Conservation (phyloP, 2,888 invertebrate species). For the Acanthosepion pharaonis region DNA sequence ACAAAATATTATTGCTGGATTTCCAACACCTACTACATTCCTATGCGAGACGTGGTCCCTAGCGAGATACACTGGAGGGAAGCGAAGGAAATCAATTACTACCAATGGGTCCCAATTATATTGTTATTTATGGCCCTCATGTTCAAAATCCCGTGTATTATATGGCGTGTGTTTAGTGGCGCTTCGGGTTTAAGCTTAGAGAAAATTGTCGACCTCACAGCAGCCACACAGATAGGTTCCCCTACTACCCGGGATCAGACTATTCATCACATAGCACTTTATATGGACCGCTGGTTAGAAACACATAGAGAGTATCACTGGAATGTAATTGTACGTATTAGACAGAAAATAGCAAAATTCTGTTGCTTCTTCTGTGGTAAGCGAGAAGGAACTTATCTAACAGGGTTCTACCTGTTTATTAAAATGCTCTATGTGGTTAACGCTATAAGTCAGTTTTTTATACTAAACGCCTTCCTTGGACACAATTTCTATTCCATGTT, state of each 20-base stretch:
- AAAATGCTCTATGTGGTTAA: conserved; percentile 66
- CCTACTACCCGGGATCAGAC: conserved; percentile 63
- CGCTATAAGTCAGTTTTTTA: conserved; percentile 67
- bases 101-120: conserved; percentile 75
- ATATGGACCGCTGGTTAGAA: conserved; percentile 68
- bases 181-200: conserved; percentile 68
- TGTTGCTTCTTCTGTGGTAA: conserved; percentile 66
- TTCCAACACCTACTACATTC: conserved; percentile 71
- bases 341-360: conserved; percentile 62
- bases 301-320: conserved; percentile 65
- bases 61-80: conserved; percentile 60
- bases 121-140: conserved; percentile 76
- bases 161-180: conserved; percentile 75
- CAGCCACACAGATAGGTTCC: conserved; percentile 63
- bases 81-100: conserved; percentile 67
- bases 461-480: conserved; percentile 68
- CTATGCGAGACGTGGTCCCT: conserved; percentile 66
- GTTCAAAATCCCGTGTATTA: conserved; percentile 76
- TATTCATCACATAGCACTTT: conserved; percentile 62
- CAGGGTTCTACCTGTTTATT: conserved; percentile 67
- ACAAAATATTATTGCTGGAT: conserved; percentile 71
- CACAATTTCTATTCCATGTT: conserved; percentile 65
- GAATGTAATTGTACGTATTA: conserved; percentile 64
- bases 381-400: conserved; percentile 67
- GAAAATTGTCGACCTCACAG: conserved; percentile 66